phyloP scores from a whole-genome alignment of 2,888 invertebrate genomes.

The Drosophila cognata region DNA sequence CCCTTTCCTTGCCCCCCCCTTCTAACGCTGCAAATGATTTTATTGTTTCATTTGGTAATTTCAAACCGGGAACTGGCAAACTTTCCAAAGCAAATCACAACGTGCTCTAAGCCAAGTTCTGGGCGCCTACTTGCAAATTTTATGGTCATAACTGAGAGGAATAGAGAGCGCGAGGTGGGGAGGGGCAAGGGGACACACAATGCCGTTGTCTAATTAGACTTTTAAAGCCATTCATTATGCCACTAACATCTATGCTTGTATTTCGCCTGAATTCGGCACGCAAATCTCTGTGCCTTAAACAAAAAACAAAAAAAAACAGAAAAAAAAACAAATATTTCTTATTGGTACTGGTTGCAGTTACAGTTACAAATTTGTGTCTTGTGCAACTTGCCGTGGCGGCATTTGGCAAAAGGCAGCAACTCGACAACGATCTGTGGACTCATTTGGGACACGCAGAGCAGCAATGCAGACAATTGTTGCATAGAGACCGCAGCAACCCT shows the following conservation, averaged over 20 bases:
- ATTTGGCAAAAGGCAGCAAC: slow-evolving; percentile 42
- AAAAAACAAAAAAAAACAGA: not conserved
- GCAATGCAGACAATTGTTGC: slow-evolving; percentile 47
- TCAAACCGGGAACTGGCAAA: slow-evolving; percentile 34
- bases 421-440: slow-evolving; percentile 22
- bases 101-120: slow-evolving; percentile 23
- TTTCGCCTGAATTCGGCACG: slow-evolving; percentile 38
- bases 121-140: slow-evolving; percentile 7
- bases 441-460: slow-evolving; percentile 48
- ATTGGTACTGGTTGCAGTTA: slow-evolving; percentile 21
- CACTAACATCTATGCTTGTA: not conserved
- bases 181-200: slow-evolving; percentile 18
- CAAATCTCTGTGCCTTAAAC: slow-evolving; percentile 32
- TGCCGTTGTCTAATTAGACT: slow-evolving; percentile 71
- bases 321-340: slow-evolving; percentile 1
- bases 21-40: slow-evolving; percentile 28
- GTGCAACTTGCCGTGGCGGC: slow-evolving; percentile 53
- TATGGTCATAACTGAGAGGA: slow-evolving; percentile 48
- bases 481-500: not conserved
- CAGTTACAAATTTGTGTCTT: slow-evolving; percentile 37
- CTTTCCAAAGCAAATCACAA: slow-evolving; percentile 20
- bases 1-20: not conserved
- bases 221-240: slow-evolving; percentile 63
- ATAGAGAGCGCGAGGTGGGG: accelerated
- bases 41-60: slow-evolving; percentile 60